Conservation (phyloP, 1,140 invertebrate genomes). For the Dysdera silvatica region DNA sequence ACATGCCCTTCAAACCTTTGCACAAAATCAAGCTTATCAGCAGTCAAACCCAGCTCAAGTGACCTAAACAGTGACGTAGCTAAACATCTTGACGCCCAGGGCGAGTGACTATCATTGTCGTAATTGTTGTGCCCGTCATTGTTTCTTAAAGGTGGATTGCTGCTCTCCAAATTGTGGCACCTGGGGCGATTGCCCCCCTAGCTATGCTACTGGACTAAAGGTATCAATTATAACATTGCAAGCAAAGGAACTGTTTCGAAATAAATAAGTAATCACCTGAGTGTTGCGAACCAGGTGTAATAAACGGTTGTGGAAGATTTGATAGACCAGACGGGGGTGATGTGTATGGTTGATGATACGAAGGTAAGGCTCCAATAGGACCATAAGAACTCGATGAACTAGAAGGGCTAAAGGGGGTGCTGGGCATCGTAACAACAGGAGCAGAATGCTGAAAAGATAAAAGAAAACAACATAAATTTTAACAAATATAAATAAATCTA, state of each 20-base stretch:
- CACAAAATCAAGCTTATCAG: too few species aligned
- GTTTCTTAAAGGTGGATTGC: too few species aligned
- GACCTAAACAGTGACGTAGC: background rate
- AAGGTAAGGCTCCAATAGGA: conserved; percentile 17
- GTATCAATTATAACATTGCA: background rate
- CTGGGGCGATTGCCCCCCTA: too few species aligned
- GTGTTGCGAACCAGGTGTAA: conserved; percentile 15
- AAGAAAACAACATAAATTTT: conserved; percentile 1
- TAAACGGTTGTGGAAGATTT: conserved; percentile 25
- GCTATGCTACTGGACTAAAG: too few species aligned
- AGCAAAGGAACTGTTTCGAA: background rate
- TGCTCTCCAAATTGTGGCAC: too few species aligned
- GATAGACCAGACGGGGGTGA: background rate
- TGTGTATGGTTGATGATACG: conserved; percentile 20
- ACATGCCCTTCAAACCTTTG: too few species aligned
- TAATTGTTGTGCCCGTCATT: too few species aligned
- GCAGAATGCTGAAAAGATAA: conserved; percentile 21
- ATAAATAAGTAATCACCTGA: conserved; percentile 17
- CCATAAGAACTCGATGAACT: conserved; percentile 20
- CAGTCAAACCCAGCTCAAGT: too few species aligned
- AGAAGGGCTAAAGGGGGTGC: conserved; percentile 16
- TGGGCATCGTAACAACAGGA: conserved; percentile 13
- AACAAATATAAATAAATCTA: background rate
- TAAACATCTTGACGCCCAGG: background rate
- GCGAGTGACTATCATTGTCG: background rate